Percentiles rank a stretch among this genome's conserved stretches.
These are phyloP conservation scores for Xestia c-nigrum DNA, from an alignment of 2,888 invertebrate species.

Conservation along the genomic window DNA sequence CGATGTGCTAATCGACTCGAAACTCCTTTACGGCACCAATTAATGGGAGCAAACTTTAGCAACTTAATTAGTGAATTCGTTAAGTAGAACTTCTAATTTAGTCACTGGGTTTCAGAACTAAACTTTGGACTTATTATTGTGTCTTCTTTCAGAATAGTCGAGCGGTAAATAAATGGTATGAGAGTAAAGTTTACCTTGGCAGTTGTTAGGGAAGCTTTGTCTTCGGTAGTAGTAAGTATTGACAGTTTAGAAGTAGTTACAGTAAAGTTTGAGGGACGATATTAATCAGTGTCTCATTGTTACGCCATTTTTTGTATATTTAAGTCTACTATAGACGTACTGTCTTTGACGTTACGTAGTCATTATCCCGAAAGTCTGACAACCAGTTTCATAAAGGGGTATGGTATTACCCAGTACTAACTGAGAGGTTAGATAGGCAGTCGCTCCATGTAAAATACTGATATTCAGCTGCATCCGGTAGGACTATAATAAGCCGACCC, in stretches of 20 bases:
- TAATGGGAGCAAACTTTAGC: slow-evolving; percentile 67
- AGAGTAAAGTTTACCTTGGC: slow-evolving; percentile 20
- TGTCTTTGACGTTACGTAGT: too few relatives aligned
- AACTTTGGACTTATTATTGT: slow-evolving; percentile 53
- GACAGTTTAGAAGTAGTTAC: slow-evolving; percentile 9
- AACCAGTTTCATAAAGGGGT: too few relatives aligned
- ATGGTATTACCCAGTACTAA: too few relatives aligned
- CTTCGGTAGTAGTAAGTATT: slow-evolving; percentile 4
- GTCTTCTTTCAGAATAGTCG: slow-evolving; percentile 23
- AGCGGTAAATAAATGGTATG: slow-evolving; percentile 38
- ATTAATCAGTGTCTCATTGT: background rate
- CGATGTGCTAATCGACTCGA: slow-evolving; percentile 68
- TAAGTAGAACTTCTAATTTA: slow-evolving; percentile 44
- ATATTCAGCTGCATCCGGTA: too few relatives aligned
- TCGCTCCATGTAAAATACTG: too few relatives aligned
- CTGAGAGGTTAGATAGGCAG: too few relatives aligned
- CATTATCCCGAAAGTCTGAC: too few relatives aligned
- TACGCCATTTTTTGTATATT: background rate
- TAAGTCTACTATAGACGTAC: background rate
- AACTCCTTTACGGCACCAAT: slow-evolving; percentile 64
- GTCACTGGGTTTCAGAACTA: slow-evolving; percentile 40
- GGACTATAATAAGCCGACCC: too few relatives aligned
- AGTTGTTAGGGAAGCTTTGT: slow-evolving; percentile 5
- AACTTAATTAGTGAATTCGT: slow-evolving; percentile 68
- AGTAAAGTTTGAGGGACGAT: background rate